Percentiles rank a stretch among this genome's conserved stretches.
Conservation (phyloP, 1,140 invertebrate species). For the Sitobion miscanthi region DNA sequence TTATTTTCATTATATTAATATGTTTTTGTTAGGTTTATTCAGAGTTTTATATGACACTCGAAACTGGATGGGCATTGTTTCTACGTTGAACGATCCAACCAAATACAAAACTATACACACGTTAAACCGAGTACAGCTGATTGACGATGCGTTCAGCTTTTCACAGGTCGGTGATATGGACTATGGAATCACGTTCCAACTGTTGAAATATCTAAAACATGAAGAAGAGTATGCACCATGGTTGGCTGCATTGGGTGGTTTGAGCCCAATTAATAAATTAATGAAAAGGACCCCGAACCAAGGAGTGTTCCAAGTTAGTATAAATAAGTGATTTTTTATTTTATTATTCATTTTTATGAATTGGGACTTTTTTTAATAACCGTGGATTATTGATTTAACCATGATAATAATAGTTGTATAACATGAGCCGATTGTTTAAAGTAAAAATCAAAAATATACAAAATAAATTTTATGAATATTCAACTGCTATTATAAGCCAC, state of each 20-base stretch:
- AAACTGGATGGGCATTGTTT: conserved; percentile 72
- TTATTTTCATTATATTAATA: not conserved
- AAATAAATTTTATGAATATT: not conserved
- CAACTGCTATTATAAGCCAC: not conserved
- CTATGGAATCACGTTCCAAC: conserved; percentile 72
- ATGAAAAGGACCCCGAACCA: conserved; percentile 63
- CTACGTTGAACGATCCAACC: conserved; percentile 66
- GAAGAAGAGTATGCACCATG: conserved; percentile 68
- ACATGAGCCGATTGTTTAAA: too few species aligned
- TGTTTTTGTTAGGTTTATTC: conserved; percentile 67
- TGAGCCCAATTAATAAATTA: conserved; percentile 64
- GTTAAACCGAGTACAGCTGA: conserved; percentile 79
- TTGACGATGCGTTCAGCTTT: conserved; percentile 80
- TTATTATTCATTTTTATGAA: too few species aligned
- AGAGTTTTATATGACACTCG: conserved; percentile 77
- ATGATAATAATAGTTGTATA: too few species aligned
- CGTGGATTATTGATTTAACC: too few species aligned
- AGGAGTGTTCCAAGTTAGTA: conserved; percentile 64
- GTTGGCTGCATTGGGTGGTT: conserved; percentile 63
- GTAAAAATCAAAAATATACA: not conserved
- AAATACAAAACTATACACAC: conserved; percentile 68
- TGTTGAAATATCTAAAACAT: conserved; percentile 65
- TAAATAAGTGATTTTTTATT: too few species aligned
- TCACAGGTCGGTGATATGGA: conserved; percentile 72
- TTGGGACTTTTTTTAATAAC: too few species aligned